Conservation (phyloP, 2,888 invertebrate species). For the Dusona sp. region DNA sequence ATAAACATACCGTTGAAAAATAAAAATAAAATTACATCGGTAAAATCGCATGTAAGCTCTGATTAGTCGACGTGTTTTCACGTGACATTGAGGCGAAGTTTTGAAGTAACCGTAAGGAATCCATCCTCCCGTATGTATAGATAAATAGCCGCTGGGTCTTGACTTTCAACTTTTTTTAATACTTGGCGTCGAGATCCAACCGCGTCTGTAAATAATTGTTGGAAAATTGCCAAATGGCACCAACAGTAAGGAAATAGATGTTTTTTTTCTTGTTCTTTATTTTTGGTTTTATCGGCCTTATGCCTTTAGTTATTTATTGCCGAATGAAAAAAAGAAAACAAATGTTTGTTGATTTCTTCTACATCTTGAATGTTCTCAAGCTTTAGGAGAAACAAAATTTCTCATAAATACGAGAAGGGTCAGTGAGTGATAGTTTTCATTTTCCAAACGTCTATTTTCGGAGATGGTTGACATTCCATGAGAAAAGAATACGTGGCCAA, state of each 20-base stretch:
- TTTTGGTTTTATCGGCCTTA: neutral
- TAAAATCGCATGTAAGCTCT: neutral
- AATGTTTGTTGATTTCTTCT: neutral
- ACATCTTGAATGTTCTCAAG: neutral
- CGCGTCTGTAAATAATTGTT: slow-evolving; percentile 1
- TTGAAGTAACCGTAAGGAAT: neutral
- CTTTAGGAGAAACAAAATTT: neutral
- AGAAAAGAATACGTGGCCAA: neutral
- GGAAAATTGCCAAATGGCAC: neutral
- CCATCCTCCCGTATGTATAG: neutral
- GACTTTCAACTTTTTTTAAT: neutral
- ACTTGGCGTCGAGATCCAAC: neutral
- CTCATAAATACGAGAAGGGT: neutral
- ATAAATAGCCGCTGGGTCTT: neutral
- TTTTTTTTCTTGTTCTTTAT: neutral
- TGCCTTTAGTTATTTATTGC: neutral
- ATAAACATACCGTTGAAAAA: neutral
- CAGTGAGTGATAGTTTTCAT: neutral
- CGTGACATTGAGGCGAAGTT: neutral
- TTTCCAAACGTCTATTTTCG: slow-evolving; percentile 2
- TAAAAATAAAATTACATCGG: neutral
- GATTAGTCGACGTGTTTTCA: neutral
- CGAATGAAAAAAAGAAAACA: neutral
- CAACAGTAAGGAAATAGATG: neutral
- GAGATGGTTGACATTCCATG: neutral